A percentile compares a stretch with the other conserved stretches of the same genome.
phyloP scores from a whole-genome alignment of 2,888 invertebrate genomes.

The Penaeus monodon region DNA sequence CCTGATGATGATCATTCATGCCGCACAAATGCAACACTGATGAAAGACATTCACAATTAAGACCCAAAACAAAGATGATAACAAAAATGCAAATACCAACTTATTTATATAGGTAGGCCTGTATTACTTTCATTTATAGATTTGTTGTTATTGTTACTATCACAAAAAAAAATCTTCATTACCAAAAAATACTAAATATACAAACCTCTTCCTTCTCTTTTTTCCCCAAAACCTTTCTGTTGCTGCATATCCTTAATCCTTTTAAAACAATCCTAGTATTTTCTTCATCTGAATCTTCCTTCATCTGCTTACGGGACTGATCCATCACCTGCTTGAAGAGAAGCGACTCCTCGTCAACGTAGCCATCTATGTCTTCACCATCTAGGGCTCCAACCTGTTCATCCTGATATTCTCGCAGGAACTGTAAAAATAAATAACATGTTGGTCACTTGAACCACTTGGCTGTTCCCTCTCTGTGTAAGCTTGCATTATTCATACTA shows the following conservation, averaged over 20 bases:
- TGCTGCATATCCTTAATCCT: slow-evolving; percentile 56
- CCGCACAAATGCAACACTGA: too few species aligned
- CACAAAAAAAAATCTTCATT: too few species aligned
- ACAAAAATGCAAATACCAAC: too few species aligned
- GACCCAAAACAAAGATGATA: too few species aligned
- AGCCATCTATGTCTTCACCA: slow-evolving; percentile 89
- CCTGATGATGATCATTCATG: too few species aligned
- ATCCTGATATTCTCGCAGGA: slow-evolving; percentile 86
- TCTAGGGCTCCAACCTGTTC: slow-evolving; percentile 90
- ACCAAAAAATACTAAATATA: not conserved
- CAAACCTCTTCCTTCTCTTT: slow-evolving; percentile 54
- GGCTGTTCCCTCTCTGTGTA: not conserved
- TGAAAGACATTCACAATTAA: too few species aligned
- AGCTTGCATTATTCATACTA: not conserved
- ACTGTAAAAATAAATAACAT: slow-evolving; percentile 52
- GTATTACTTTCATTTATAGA: too few species aligned
- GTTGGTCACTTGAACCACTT: not conserved
- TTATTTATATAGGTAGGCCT: too few species aligned
- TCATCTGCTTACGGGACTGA: slow-evolving; percentile 78
- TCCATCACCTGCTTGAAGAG: slow-evolving; percentile 80
- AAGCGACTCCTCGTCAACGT: slow-evolving; percentile 78
- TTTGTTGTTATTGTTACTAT: too few species aligned
- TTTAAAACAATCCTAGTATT: slow-evolving; percentile 32
- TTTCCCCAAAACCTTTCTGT: not conserved
- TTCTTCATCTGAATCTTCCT: slow-evolving; percentile 29